Evolutionary conservation across 2,888 invertebrate species (phyloP), one percentile per base, ranked within the genome.

Genomic region (Lampropteryx suffumata): DNA sequence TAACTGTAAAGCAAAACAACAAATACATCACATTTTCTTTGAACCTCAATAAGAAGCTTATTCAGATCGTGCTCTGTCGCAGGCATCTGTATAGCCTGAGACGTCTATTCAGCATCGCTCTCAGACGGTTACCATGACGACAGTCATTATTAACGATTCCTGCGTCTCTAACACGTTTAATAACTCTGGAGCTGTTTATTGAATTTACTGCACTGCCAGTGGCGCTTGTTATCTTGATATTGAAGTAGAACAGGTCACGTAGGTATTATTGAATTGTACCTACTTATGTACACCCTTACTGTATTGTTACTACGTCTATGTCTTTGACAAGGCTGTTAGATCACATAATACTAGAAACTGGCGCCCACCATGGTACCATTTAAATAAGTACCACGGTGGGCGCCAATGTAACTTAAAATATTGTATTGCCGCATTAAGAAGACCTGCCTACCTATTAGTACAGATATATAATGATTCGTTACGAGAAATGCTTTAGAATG

Each of bases 351-450:
- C n/a, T n/a, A n/a, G n/a, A 17, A 17, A 4, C 4, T 17, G 17
- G 17, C 17, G 17, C 17, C 17, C 17, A 17, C 17, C 17, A 4
- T 17, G 17, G 17, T 17, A 17, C 17, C 17, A 17, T 3, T 2
- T 17, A 17, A 3, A 3, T 17, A 3, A 17, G 62, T 46, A 39
- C 55, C 62, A 55, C 42, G 57, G 50, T 60, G 63, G 62, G 63
- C 62, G 64, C 61, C 62, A 63, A 36, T 42, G 3, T 35, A 14
- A n/a, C n/a, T n/a, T n/a, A n/a, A n/a, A n/a, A n/a, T n/a, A n/a
- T n/a, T n/a, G n/a, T n/a, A n/a, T n/a, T n/a, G n/a, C n/a, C n/a
- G n/a, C n/a, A n/a, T n/a, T n/a, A n/a, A n/a, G n/a, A n/a, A n/a
- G n/a, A n/a, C n/a, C n/a, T n/a, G n/a, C n/a, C n/a, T n/a, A n/a